Evolutionary conservation across 2,888 invertebrate species (phyloP), one percentile per base, ranked within the genome.

Genomic region (Drosophila bunnanda): DNA sequence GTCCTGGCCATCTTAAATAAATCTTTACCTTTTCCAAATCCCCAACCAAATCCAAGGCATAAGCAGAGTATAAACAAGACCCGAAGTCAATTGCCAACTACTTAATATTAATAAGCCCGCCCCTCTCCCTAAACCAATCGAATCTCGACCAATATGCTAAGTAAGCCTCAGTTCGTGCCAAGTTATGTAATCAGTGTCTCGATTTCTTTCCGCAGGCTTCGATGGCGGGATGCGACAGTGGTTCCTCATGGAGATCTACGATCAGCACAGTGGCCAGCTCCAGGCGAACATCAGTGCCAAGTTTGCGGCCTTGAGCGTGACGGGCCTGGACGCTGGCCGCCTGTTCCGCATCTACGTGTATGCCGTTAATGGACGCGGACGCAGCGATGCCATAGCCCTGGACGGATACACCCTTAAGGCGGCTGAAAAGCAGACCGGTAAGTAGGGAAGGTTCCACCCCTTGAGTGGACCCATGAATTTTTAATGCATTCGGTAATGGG

Each of bases 311-410:
- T 96, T 98, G 93, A 95, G 95, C 62, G 95, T 97, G 1, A 94
- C 95, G 78, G 96, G 95, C 7, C 93, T 98, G 58, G 96, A 96
- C 61, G 94, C 97, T 0, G 97, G 96, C 8, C 95, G 95, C 83
- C 94, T 95, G 17, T 94, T 98, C 77, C 95, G 95, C 83, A 95
- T 98, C 91, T 93, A 95, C 58, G 94, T 98, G 74, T 97, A 96
- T 91, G 96, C 97, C 2, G 95, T 95, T 68, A 98, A 98, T 91
- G 94, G 95, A 8, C 96, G 96, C 88, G 98, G 98, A 17, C 94
- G 95, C 79, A 97, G 97, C 77, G 96, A 97, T 71, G 92, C 94
- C 0, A 94, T 96, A 20, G 91, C 94, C 59, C 92, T 96, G 15
- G 96, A 96, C 90, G 96, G 95, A 44, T 95, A 95, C 90, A 96